Base-by-base conservation (phyloP, 1,140 invertebrate genomes). In the Palaemon carinicauda region DNA sequence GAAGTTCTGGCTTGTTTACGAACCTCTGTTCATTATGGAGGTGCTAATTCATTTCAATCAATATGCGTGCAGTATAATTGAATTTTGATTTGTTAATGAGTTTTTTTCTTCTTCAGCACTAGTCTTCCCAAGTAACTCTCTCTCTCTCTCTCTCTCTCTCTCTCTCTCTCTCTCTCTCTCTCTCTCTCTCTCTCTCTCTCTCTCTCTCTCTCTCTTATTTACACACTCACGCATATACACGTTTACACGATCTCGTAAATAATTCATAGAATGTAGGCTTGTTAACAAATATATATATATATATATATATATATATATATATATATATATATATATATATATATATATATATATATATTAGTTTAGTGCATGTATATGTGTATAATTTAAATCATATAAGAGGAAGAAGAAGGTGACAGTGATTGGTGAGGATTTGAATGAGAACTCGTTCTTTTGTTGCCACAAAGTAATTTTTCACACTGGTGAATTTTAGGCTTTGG, bases 71-170 rank as follows among this genome's bases (percentile, higher is more conserved):
- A 69, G 60, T 21, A 69, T 69, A 69, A 69, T 69, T 69, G 60
- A 69, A 69, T 69, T 69, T 69, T 69, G 60, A 69, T 69, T 69
- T 69, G 60, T 69, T 69, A 69, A 69, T 69, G 60, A 69, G 60
- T 69, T 69, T 69, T n/a, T 69, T 41, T 41, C 41, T 41, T 12
- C 21, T 69, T 69, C 60, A 21, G 29, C 60, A 21, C n/a, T 69
- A 69, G 60, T 9, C 21, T 29, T 69, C 60, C 60, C 29, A 69
- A 65, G 17, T 60, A 60, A 21, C 19, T 60, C 19, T 60, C 19
- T 60, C 56, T 60, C 56, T 69, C 65, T 4, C n/a, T 29, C n/a
- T 69, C 65, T 69, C 24, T 31, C 65, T 27, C 9, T 27, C 65
- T 69, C n/a, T n/a, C 65, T n/a, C 65, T 29, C 56, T 60, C 56